These are phyloP conservation scores for Pantherophis alleghaniensis DNA, from an alignment of 2,797 vertebrate genomes.

Conservation along the genomic window DNA sequence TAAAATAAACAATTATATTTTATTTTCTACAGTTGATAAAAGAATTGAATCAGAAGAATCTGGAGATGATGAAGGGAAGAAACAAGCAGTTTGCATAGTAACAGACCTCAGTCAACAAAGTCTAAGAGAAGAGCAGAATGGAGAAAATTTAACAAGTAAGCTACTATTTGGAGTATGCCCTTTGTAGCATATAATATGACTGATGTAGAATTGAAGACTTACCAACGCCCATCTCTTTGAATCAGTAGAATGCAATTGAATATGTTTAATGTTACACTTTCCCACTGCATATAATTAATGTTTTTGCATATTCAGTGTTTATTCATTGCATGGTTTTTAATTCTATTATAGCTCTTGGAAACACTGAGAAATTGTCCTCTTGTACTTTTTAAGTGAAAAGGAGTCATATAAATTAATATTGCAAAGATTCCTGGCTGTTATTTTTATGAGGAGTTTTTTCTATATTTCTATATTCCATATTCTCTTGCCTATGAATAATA, in stretches of 20 bases:
- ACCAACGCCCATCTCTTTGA: background rate
- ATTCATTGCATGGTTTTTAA: background rate
- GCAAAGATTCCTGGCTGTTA: background rate
- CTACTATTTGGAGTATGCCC: fast-evolving
- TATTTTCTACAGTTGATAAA: constrained; percentile 83
- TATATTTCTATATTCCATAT: background rate
- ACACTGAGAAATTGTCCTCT: background rate
- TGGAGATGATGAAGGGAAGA: constrained; percentile 91
- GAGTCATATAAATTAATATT: background rate
- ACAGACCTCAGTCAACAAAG: constrained; percentile 80
- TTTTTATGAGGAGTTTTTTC: background rate
- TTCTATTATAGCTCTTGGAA: background rate
- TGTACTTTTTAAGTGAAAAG: background rate
- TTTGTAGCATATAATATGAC: fast-evolving
- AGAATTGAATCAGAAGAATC: constrained; percentile 94
- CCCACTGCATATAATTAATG: background rate
- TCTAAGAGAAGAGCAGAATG: constrained; percentile 73
- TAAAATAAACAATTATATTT: fast-evolving
- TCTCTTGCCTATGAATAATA: background rate
- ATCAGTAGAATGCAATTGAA: background rate
- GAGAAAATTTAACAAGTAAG: constrained; percentile 66
- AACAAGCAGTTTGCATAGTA: constrained; percentile 78
- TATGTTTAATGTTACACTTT: background rate
- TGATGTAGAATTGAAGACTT: fast-evolving
- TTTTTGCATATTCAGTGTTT: background rate